A percentile compares a stretch with the other conserved stretches of the same genome.
phyloP scores from a whole-genome alignment of 2,888 invertebrate genomes.

The Chrysopilus asiliformis region DNA sequence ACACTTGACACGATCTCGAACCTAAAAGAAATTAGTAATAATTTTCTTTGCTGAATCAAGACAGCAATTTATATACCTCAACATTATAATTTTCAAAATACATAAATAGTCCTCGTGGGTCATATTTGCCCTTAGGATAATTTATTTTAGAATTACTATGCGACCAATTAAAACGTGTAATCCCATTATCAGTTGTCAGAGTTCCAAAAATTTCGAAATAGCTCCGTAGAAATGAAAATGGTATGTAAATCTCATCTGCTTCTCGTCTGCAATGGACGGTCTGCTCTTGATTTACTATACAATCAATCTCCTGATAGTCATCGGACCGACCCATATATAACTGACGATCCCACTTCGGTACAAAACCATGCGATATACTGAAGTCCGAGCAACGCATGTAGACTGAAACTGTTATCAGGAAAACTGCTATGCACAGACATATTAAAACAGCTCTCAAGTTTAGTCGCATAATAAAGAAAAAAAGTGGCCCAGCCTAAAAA shows the following conservation, averaged over 20 bases:
- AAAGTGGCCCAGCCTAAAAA: constrained; percentile 29
- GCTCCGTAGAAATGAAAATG: constrained; percentile 82
- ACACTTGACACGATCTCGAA: constrained; percentile 89
- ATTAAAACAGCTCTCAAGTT: constrained; percentile 63
- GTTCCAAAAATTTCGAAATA: constrained; percentile 93
- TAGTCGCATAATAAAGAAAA: constrained; percentile 58
- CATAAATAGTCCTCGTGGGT: constrained; percentile 82
- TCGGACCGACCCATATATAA: constrained; percentile 9
- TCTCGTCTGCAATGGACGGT: constrained; percentile 65
- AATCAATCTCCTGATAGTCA: constrained; percentile 54
- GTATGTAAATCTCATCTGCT: constrained; percentile 77
- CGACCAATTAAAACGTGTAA: constrained; percentile 85
- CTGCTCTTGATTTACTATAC: constrained; percentile 79
- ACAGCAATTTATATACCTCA: too few species aligned
- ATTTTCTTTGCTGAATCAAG: neutral
- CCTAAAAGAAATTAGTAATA: constrained; percentile 16
- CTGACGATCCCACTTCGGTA: constrained; percentile 24
- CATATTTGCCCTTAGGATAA: constrained; percentile 77
- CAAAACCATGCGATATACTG: constrained; percentile 25
- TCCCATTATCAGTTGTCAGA: constrained; percentile 48
- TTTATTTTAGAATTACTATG: constrained; percentile 89
- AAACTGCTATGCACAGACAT: constrained; percentile 47
- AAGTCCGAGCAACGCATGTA: constrained; percentile 65
- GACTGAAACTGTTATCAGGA: constrained; percentile 54
- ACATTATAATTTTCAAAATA: constrained; percentile 98